A percentile compares a stretch with the other conserved stretches of the same genome.
phyloP scores from a whole-genome alignment of 2,888 invertebrate species.

The Tachystola acroxantha region DNA sequence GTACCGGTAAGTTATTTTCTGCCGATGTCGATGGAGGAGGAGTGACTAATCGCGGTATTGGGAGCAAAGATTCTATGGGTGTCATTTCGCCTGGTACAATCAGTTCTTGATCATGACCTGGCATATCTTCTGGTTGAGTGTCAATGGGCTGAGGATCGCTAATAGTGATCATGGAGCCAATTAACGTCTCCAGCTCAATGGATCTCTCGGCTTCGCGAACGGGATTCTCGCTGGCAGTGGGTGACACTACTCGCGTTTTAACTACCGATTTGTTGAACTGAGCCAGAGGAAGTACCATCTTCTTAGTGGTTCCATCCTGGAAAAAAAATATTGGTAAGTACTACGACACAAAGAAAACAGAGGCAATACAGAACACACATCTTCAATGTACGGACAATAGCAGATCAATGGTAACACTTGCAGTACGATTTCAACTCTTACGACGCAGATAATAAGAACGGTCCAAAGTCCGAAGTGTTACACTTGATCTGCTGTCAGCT shows the following conservation, averaged over 20 bases:
- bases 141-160: background rate
- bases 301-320: slow-evolving; percentile 48
- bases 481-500: too few species aligned
- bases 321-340: too few species aligned
- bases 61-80: background rate
- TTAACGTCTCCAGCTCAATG: slow-evolving; percentile 58
- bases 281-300: slow-evolving; percentile 53
- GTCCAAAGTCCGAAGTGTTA: too few species aligned
- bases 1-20: background rate
- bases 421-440: too few species aligned
- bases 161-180: slow-evolving; percentile 26
- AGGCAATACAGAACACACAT: too few species aligned
- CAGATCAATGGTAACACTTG: too few species aligned
- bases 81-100: background rate
- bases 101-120: slow-evolving; percentile 2
- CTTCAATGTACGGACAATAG: too few species aligned
- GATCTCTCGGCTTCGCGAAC: slow-evolving; percentile 60
- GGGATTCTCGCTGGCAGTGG: slow-evolving; percentile 36
- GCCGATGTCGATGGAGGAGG: background rate
- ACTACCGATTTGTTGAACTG: slow-evolving; percentile 46
- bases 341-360: too few species aligned
- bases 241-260: slow-evolving; percentile 26
- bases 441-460: too few species aligned
- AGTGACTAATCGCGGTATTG: background rate
- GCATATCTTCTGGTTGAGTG: background rate